Evolutionary conservation across 2,888 invertebrate species (phyloP), one percentile per base, ranked within the genome.

Genomic region (Brenthis daphne): DNA sequence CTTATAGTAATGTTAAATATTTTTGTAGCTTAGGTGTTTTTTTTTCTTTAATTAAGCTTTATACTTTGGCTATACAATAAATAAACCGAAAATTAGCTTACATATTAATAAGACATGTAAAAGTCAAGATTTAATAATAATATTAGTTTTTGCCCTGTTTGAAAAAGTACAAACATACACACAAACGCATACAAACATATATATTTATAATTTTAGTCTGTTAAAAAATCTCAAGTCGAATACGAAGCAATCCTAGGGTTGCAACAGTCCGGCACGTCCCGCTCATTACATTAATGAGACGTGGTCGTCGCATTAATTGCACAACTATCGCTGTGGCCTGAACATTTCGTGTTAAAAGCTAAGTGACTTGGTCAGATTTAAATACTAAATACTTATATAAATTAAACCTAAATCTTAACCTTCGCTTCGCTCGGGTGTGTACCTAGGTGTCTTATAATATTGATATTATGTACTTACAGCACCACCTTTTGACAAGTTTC

Each of bases 271-370:
- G 61, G 70, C 75, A 75, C 75, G 75, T 73, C 67, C 72, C 77
- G 33, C 84, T 87, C 87, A 87, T 89, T 89, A 88, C 83, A 82
- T 81, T 87, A 88, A 88, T 85, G 87, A 85, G 82, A 76, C 72
- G 79, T 77, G 83, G 82, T 83, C 86, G 83, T 73, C 75, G 80
- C 73, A 86, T 87, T 88, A 88, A 87, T 88, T 87, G 85, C 82
- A 78, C 77, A 76, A 76, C 77, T 78, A 73, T 77, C 65, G 71
- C 60, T 68, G 69, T 68, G 73, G 58, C 72, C 72, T 20, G 53
- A 51, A 13, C 53, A 16, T 60, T 60, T 60, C 50, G 60, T 50
- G 60, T 50, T 67, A 48, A n/a, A 56, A 47, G 13, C 47, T 61
- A 48, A 61, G 56, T 56, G 64, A 37, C 56, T 47, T 47, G 47